Evolutionary conservation across 2,888 invertebrate species (phyloP).

Genomic region (Drosophila nigricruria): DNA sequence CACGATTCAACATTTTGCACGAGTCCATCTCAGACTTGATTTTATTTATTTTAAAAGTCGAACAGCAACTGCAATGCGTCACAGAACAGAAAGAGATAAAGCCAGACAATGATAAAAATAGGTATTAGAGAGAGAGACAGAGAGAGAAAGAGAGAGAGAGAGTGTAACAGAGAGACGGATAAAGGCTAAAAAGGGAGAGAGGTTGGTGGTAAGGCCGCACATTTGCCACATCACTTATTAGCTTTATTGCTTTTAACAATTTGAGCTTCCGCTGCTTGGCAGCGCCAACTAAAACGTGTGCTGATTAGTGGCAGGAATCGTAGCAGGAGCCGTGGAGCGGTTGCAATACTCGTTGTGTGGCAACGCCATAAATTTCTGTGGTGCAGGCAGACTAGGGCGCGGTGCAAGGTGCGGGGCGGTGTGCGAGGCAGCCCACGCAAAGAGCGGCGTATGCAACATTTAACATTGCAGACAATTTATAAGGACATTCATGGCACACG

Average conservation of each 20-base stretch:
- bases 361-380: constrained; percentile 76
- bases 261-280: constrained; percentile 78
- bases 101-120: neutral
- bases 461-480: constrained; percentile 82
- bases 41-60: constrained; percentile 10
- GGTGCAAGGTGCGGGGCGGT: constrained; percentile 23
- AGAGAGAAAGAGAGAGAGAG: neutral
- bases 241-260: constrained; percentile 81
- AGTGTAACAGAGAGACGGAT: neutral
- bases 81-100: neutral
- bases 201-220: constrained; percentile 51
- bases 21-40: constrained; percentile 8
- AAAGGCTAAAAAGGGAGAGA: neutral
- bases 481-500: constrained; percentile 81
- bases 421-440: constrained; percentile 52
- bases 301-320: constrained; percentile 69
- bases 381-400: constrained; percentile 45
- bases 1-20: neutral
- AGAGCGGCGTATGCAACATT: constrained; percentile 75
- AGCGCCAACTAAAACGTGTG: constrained; percentile 78
- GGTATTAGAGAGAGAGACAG: neutral
- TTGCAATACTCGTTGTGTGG: constrained; percentile 56
- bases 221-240: constrained; percentile 81
- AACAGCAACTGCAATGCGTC: constrained; percentile 8
- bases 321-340: constrained; percentile 44